Base-by-base conservation (phyloP, 2,888 invertebrate genomes). In the Agrotis ipsilon region DNA sequence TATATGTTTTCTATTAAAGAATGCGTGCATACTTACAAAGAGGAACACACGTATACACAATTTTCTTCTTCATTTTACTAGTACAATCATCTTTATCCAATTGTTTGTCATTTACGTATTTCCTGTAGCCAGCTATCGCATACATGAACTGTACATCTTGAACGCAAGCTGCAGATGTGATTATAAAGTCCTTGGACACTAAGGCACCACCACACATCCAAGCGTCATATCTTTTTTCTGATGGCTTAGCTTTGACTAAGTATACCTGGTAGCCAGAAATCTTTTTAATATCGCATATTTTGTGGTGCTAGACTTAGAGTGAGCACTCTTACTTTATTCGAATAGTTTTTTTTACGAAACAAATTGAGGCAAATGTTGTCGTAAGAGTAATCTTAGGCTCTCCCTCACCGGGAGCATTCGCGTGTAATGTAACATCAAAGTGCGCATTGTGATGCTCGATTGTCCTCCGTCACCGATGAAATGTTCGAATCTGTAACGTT, bases 201-300 rank as follows among this genome's bases (percentile, higher is more conserved):
- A 90, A 71, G 0, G 89, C 84, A 0, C 89, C 90, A 0, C 90
- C 90, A 43, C 90, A 90, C 0, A 86, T 45, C 90, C 90, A 90
- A 1, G 80, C 72, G n/a, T 85, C 82, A 64, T 89, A 88, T 0
- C 11, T 21, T 27, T 52, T 70, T 0, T 61, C 52, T 5, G 86
- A 80, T 0, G 68, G 43, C 1, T 62, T 19, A 0, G 86, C 85
- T 74, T 79, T 87, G 6, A 86, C 59, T 49, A 89, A 43, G 52
- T 89, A 76, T 11, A 71, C 76, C 58, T 64, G 24, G 21, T 4
- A 45, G 43, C 60, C 19, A 21, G 59, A 55, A 60, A 13, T 49
- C 16, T 7, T 18, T 16, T 49, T n/a, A 48, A 16, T 32, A 19
- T 21, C 14, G 14, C 51, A 39, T 11, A 39, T 39, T 39, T 9